Percentiles rank a stretch among this genome's conserved stretches.
phyloP scores from a whole-genome alignment of 1,140 invertebrate species.

The Musca domestica region DNA sequence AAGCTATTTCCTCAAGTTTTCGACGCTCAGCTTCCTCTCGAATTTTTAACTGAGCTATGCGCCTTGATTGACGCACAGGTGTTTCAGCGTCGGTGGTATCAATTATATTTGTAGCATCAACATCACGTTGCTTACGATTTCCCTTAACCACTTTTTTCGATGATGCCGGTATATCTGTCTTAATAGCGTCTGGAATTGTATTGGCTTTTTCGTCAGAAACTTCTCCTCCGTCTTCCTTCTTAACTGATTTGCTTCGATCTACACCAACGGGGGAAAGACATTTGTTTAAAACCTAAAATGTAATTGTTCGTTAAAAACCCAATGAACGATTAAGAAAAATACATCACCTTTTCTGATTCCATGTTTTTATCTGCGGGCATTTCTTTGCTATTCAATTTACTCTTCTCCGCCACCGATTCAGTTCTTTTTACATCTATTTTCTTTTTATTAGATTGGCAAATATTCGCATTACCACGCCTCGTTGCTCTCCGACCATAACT shows the following conservation, averaged over 20 bases:
- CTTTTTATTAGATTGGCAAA: too few species aligned
- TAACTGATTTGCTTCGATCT: background rate
- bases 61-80: conserved; percentile 70
- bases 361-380: too few species aligned
- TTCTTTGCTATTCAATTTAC: too few species aligned
- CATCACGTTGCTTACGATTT: conserved; percentile 56
- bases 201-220: background rate
- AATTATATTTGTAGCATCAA: conserved; percentile 55
- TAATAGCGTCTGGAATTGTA: conserved; percentile 10
- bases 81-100: conserved; percentile 49
- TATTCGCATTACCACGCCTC: too few species aligned
- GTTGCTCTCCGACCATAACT: too few species aligned
- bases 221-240: background rate
- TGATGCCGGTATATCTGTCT: background rate
- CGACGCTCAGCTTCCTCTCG: conserved; percentile 76
- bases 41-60: conserved; percentile 82
- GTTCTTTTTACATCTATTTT: too few species aligned
- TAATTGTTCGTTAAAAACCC: too few species aligned
- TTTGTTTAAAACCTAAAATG: too few species aligned
- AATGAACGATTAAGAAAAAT: too few species aligned
- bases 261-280: too few species aligned
- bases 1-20: conserved; percentile 67
- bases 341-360: too few species aligned
- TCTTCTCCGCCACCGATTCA: too few species aligned
- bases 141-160: conserved; percentile 26